Evolutionary conservation across 1,140 invertebrate genomes (phyloP), one percentile per base, ranked within the genome.

Genomic region (Pinna nobilis): DNA sequence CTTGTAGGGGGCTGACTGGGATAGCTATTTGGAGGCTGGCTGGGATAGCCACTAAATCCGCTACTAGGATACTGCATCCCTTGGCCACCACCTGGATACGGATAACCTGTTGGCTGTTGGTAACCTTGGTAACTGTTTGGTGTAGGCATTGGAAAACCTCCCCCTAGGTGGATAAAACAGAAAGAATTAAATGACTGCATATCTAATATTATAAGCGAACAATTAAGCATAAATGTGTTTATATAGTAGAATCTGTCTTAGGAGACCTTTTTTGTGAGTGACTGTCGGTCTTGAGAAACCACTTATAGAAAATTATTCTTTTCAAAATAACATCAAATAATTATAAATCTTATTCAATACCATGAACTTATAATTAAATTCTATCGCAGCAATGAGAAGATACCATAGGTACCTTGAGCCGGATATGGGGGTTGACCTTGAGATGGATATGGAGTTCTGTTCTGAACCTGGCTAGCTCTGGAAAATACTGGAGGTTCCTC

Each of bases 401-500:
- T n/a, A n/a, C n/a, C n/a, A n/a, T 57, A 57, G 30, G 30, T 30
- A 2, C 30, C 28, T 28, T 63, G 60, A 25, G 44, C 59, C 61
- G 88, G 88, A 79, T 90, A 88, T 1, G 87, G 86, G 20, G 86
- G 85, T 61, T 87, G 55, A 30, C 73, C 69, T 32, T 50, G 25
- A n/a, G 25, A 23, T 41, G 72, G 69, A 55, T 63, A 63, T 11
- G 83, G 85, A 9, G 78, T 78, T n/a, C 78, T 49, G 23, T 76
- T 71, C 20, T 76, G 78, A 1, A 70, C 61, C 7, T 75, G 57
- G 37, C 47, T 25, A 74, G 30, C 15, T 60, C 64, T 70, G 25
- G 83, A 83, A 69, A 86, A 99, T 0, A 99, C 97, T 33, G 98
- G 98, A 63, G 97, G 97, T 78, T 94, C 92, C 71, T 99, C 97